Evolutionary conservation across 2,888 invertebrate genomes (phyloP).

Genomic region (Charanyca ferruginea): DNA sequence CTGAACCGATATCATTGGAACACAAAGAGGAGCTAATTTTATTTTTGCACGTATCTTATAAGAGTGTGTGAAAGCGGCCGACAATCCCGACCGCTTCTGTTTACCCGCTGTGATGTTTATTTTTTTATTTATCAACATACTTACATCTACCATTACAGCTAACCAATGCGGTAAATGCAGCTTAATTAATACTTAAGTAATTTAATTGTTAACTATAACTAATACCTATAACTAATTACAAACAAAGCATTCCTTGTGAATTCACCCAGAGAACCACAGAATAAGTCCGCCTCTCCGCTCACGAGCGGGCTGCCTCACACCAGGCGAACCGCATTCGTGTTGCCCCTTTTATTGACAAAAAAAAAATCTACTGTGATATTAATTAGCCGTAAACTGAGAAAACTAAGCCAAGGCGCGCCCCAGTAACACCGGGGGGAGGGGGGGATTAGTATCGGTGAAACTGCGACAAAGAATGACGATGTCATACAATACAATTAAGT

Average conservation of each 20-base stretch:
- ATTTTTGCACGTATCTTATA: background rate
- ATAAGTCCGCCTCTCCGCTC: no score
- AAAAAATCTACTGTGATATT: conserved; percentile 7
- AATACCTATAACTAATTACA: no score
- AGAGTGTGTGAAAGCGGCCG: no score
- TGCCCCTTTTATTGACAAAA: background rate
- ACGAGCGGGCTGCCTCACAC: background rate
- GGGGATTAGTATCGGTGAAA: background rate
- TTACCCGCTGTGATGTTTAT: no score
- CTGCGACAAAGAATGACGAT: conserved; percentile 17
- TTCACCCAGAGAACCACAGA: no score
- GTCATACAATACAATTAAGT: background rate
- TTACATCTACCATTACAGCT: no score
- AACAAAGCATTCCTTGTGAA: no score
- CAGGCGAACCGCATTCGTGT: background rate
- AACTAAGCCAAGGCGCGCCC: conserved; percentile 42
- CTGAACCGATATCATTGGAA: background rate
- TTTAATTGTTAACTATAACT: no score
- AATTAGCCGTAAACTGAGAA: conserved; percentile 36
- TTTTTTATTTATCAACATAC: no score
- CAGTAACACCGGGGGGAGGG: background rate
- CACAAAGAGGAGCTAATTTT: background rate
- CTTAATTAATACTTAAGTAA: no score
- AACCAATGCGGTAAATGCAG: no score
- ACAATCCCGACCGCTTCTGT: no score